Evolutionary conservation across 2,888 invertebrate genomes (phyloP), one percentile per base, ranked within the genome.

Genomic region (Elegia similella): DNA sequence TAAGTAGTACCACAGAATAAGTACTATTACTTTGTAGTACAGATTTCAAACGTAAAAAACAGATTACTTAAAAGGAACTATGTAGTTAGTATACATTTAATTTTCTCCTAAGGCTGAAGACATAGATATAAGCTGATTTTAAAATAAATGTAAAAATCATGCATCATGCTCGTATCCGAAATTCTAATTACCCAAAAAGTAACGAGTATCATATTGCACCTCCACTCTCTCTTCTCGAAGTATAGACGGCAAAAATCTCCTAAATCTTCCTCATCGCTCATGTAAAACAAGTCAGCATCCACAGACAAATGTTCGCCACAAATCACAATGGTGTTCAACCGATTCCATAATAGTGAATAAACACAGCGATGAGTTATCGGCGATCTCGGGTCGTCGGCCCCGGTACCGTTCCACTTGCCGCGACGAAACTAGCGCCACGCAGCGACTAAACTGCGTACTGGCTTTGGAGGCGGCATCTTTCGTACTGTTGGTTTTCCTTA

Each of bases 361-460:
- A 90, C 83, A 88, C 80, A 70, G 76, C 86, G 85, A 89, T 88
- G 90, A 89, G 87, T 82, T 88, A 90, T 90, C 89, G 86, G 71
- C 76, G 84, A 88, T 88, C 87, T 84, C 81, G 82, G 91, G 90
- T 91, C 91, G 85, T 88, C 87, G 90, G 74, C 90, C 89, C 84
- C 86, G 75, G 88, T 89, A 86, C 90, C 89, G 90, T 90, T 90
- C 85, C 77, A 78, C 82, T 86, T 86, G 89, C 87, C 84, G 81
- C 84, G 83, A 84, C 87, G 78, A 86, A 86, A 86, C 86, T 78
- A 72, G 71, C 66, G 63, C 64, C 73, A 29, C 13, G 57, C 68
- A 68, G 55, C 29, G 65, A 72, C 29, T 67, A 73, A 55, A 58
- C 57, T 48, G 65, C 68, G 68, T 56, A 59, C 32, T 55, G 42